phyloP scores from a whole-genome alignment of 2,797 vertebrate species.

The Mormyrus hasselquistii region DNA sequence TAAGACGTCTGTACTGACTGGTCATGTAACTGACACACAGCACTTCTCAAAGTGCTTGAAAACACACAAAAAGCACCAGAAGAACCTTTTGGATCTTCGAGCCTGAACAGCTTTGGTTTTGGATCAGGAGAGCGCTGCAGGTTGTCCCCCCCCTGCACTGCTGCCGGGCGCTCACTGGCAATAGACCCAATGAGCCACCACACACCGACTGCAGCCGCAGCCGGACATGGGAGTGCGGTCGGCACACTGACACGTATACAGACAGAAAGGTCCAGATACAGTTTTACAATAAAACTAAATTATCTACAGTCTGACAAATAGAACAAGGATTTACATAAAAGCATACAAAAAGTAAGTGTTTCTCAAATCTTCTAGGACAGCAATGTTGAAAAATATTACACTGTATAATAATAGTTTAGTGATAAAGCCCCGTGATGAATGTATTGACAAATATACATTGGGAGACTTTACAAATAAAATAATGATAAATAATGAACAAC shows the following conservation, averaged over 20 bases:
- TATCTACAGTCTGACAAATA: not conserved
- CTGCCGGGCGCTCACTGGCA: conserved; percentile 35
- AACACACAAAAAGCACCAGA: not conserved
- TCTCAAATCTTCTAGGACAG: not conserved
- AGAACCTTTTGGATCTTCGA: not conserved
- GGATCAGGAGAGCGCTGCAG: not conserved
- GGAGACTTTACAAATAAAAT: conserved; percentile 12
- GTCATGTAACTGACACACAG: not conserved
- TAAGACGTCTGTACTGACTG: not conserved
- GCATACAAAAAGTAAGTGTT: not conserved
- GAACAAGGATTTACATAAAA: not conserved
- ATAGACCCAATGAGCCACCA: too few species aligned
- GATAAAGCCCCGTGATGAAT: not conserved
- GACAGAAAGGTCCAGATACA: not conserved
- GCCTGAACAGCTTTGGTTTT: conserved; percentile 9
- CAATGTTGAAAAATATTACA: conserved; percentile 25
- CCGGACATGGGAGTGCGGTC: conserved; percentile 44
- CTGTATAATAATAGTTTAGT: conserved; percentile 24
- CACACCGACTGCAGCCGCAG: conserved; percentile 24
- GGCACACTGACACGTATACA: conserved; percentile 34
- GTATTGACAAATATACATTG: not conserved
- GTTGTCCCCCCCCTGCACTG: not conserved
- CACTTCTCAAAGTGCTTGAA: not conserved
- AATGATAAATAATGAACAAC: conserved; percentile 17
- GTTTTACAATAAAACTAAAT: conserved; percentile 9